phyloP scores from a whole-genome alignment of 1,140 invertebrate genomes.

The Centruroides vittatus region DNA sequence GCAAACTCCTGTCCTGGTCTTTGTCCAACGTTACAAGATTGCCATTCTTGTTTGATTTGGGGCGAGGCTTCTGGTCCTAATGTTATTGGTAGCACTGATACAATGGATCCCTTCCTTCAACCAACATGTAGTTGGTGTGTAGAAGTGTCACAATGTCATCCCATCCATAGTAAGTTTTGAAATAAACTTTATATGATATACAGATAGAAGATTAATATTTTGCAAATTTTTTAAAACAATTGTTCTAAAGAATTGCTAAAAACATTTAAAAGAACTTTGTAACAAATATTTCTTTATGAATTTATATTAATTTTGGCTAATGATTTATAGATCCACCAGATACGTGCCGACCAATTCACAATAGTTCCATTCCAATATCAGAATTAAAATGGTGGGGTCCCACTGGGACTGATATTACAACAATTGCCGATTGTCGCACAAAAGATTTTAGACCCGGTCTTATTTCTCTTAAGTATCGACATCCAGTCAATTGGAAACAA shows the following conservation, averaged over 20 bases:
- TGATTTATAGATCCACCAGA: background rate
- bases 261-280: too few relatives aligned
- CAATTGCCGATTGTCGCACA: conserved; percentile 54
- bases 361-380: too few relatives aligned
- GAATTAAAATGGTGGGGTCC: conserved; percentile 59
- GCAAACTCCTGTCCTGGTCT: conserved; percentile 54
- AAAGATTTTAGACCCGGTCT: conserved; percentile 71
- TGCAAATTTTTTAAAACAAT: too few relatives aligned
- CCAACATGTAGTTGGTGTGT: conserved; percentile 15
- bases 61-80: conserved; percentile 13
- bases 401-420: conserved; percentile 55
- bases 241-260: too few relatives aligned
- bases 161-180: conserved; percentile 7
- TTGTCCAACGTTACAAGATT: conserved; percentile 69
- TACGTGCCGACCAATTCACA: too few relatives aligned
- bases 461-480: conserved; percentile 71
- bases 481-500: conserved; percentile 67
- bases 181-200: background rate
- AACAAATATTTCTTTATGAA: background rate
- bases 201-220: too few relatives aligned
- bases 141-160: conserved; percentile 10
- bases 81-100: conserved; percentile 9
- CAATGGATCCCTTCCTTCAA: conserved; percentile 5
- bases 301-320: background rate
- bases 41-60: conserved; percentile 58